Evolutionary conservation across 2,888 invertebrate species (phyloP), one percentile per base, ranked within the genome.

Genomic region (Mimas tiliae): DNA sequence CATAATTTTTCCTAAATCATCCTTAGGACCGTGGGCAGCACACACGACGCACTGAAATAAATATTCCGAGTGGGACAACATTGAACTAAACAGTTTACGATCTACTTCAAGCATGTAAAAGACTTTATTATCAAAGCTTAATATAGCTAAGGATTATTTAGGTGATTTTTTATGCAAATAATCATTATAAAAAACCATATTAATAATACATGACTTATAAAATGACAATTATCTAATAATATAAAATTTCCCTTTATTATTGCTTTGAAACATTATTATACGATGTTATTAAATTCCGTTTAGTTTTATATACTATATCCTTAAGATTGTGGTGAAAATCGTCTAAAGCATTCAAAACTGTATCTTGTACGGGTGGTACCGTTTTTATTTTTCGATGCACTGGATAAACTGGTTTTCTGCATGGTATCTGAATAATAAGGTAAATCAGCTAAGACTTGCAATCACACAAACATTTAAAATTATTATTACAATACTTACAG

Each of bases 1-100:
- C 47, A 87, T 16, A 38, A 65, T 34, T 38, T 65, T 65, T n/a
- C 19, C 58, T 53, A 65, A 11, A 50, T 47, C 34, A 11, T 65
- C 33, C 42, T 65, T 19, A 21, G 34, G 34, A 42, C 50, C 38
- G 21, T 34, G 53, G 62, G 78, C 80, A 53, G 73, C 89, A 89
- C 66, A 72, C 74, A 69, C 70, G 14, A 79, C 77, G 75, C 90
- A 90, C 90, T 90, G 88, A 71, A 89, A 89, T 77, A 77, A 78
- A 72, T 3, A 48, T 66, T n/a, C 55, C 67, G n/a, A 69, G 67
- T 73, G 74, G 72, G 74, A 70, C 71, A 70, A 74, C 70, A 71
- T 71, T 69, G 51, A 45, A 12, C 45, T 14, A 45, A 45, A 45
- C 6, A 45, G 45, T 45, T 9, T 14, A 14, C 1, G 1, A 14